Conservation (phyloP, 2,113 vertebrate species). For the Nothoprocta perdicaria region DNA sequence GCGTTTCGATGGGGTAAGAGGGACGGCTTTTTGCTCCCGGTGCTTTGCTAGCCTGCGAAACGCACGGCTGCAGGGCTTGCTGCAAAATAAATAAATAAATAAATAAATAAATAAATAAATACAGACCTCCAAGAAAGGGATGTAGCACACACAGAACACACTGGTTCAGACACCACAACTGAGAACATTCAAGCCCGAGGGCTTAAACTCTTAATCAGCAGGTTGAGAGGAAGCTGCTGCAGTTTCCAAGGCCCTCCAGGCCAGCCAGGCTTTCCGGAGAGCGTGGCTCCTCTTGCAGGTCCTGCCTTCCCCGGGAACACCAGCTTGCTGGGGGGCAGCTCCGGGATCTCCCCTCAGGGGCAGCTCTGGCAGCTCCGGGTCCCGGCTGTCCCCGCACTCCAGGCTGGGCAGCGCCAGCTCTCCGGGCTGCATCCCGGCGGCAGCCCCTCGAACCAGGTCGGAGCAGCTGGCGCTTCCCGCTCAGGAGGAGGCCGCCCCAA, state of each 20-base stretch:
- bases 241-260: neutral
- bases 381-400: neutral
- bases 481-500: neutral
- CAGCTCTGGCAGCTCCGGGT: neutral
- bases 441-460: neutral
- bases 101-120: too few species aligned
- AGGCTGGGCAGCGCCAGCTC: fast-evolving
- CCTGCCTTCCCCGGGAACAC: neutral
- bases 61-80: neutral
- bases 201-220: neutral
- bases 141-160: neutral
- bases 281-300: neutral
- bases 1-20: fast-evolving
- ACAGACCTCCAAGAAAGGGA: too few species aligned
- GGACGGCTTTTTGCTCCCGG: neutral
- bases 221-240: neutral
- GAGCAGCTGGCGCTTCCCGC: neutral
- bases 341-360: fast-evolving
- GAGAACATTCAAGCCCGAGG: neutral
- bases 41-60: neutral
- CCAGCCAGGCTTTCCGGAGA: neutral
- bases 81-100: too few species aligned
- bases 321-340: neutral
- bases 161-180: fast-evolving
- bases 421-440: neutral